Conservation (phyloP, 1,140 invertebrate species). For the Drosophila busckii region DNA sequence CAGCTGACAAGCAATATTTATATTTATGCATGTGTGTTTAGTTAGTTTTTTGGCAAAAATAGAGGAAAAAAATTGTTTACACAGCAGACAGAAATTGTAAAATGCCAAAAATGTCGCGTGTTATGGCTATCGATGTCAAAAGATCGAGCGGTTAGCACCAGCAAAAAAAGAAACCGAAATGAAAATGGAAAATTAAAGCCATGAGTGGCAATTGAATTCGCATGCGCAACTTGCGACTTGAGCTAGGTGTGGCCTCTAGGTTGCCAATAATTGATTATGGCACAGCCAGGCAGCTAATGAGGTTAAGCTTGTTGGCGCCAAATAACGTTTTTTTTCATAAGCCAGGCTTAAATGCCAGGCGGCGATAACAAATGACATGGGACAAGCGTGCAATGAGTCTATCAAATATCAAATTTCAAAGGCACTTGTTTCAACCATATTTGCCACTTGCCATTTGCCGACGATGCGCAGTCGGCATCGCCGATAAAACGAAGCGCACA, state of each 20-base stretch:
- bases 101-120: slow-evolving; percentile 71
- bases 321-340: slow-evolving; percentile 31
- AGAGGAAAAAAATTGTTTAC: too few relatives aligned
- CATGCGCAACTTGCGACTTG: slow-evolving; percentile 40
- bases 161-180: slow-evolving; percentile 17
- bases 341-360: slow-evolving; percentile 34
- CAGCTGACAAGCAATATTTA: slow-evolving; percentile 64
- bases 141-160: slow-evolving; percentile 39
- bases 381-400: slow-evolving; percentile 46
- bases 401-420: slow-evolving; percentile 75
- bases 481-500: slow-evolving; percentile 55
- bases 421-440: slow-evolving; percentile 47
- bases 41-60: slow-evolving; percentile 26
- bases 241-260: slow-evolving; percentile 54
- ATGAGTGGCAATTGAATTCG: slow-evolving; percentile 54
- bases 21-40: slow-evolving; percentile 12
- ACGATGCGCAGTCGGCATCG: slow-evolving; percentile 35
- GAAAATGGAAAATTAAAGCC: slow-evolving; percentile 33
- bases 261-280: slow-evolving; percentile 61
- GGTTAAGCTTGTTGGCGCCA: slow-evolving; percentile 53
- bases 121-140: slow-evolving; percentile 50
- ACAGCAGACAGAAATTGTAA: slow-evolving; percentile 23
- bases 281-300: too few relatives aligned
- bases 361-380: slow-evolving; percentile 27
- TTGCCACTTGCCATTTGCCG: slow-evolving; percentile 11